phyloP scores from a whole-genome alignment of 2,113 vertebrate genomes.

The Ptilonorhynchus violaceus region DNA sequence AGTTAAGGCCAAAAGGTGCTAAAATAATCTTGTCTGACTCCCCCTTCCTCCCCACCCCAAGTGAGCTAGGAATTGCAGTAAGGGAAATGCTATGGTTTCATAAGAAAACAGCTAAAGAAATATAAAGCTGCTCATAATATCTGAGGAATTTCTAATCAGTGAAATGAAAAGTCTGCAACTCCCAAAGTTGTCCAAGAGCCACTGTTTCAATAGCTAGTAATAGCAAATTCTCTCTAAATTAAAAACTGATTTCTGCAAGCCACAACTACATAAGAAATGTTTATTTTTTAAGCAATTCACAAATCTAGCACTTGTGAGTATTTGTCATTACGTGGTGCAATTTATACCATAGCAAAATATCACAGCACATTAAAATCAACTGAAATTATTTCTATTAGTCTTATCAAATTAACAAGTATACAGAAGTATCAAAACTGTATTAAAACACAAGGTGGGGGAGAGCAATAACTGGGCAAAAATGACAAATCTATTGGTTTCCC shows the following conservation, averaged over 20 bases:
- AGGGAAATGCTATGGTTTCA: background rate
- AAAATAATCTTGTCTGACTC: background rate
- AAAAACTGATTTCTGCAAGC: constrained; percentile 61
- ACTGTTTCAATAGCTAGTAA: background rate
- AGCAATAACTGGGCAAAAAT: constrained; percentile 33
- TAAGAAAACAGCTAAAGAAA: background rate
- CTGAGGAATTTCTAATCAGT: background rate
- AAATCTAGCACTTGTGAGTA: constrained; percentile 29
- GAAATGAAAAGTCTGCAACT: background rate
- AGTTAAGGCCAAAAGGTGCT: constrained; percentile 54
- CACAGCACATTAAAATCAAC: background rate
- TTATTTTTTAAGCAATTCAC: background rate
- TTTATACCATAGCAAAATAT: constrained; percentile 21
- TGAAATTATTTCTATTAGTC: background rate
- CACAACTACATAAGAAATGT: constrained; percentile 3
- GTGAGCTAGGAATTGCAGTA: background rate
- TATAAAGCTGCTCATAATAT: background rate
- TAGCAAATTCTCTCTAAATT: background rate
- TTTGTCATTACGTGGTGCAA: background rate
- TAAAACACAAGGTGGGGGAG: background rate
- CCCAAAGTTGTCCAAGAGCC: background rate
- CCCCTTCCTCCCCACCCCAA: background rate
- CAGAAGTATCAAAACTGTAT: background rate
- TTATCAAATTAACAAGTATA: constrained; percentile 3
- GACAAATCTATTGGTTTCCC: constrained; percentile 37